phyloP scores from a whole-genome alignment of 1,140 invertebrate species.

The Mylabris phalerata region DNA sequence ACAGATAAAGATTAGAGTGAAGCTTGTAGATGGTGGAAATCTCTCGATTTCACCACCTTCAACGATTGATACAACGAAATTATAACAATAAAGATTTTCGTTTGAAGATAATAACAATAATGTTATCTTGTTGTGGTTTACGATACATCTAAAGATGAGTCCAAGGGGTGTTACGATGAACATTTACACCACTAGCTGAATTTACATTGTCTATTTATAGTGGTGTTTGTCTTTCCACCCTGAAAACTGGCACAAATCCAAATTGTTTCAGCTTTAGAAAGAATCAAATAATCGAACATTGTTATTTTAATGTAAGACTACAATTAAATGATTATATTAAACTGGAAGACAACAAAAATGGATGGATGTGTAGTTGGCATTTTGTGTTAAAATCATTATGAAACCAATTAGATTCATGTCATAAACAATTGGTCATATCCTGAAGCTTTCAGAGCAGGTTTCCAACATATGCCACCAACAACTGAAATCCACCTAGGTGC shows the following conservation, averaged over 20 bases:
- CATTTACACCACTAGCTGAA: slow-evolving; percentile 29
- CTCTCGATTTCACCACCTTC: too few relatives aligned
- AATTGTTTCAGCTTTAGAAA: too few relatives aligned
- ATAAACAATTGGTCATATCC: slow-evolving; percentile 39
- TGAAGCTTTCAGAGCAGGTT: slow-evolving; percentile 27
- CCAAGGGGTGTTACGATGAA: slow-evolving; percentile 22
- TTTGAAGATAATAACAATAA: too few relatives aligned
- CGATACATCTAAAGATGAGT: slow-evolving; percentile 17
- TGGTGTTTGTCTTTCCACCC: slow-evolving; percentile 27
- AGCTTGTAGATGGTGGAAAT: not conserved
- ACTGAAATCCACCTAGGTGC: not conserved
- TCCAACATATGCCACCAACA: slow-evolving; percentile 29
- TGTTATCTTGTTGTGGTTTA: too few relatives aligned
- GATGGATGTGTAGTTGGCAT: too few relatives aligned
- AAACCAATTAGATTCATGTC: slow-evolving; percentile 36
- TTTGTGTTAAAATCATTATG: too few relatives aligned
- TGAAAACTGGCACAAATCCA: too few relatives aligned
- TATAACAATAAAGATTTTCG: too few relatives aligned
- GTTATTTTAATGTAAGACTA: not conserved
- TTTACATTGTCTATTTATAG: slow-evolving; percentile 29
- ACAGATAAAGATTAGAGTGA: slow-evolving; percentile 28
- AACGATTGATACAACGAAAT: too few relatives aligned
- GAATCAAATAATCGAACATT: too few relatives aligned
- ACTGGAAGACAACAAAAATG: slow-evolving; percentile 1
- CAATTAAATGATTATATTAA: slow-evolving; percentile 21